Evolutionary conservation across 2,113 vertebrate genomes (phyloP).

Genomic region (Salvator merianae): DNA sequence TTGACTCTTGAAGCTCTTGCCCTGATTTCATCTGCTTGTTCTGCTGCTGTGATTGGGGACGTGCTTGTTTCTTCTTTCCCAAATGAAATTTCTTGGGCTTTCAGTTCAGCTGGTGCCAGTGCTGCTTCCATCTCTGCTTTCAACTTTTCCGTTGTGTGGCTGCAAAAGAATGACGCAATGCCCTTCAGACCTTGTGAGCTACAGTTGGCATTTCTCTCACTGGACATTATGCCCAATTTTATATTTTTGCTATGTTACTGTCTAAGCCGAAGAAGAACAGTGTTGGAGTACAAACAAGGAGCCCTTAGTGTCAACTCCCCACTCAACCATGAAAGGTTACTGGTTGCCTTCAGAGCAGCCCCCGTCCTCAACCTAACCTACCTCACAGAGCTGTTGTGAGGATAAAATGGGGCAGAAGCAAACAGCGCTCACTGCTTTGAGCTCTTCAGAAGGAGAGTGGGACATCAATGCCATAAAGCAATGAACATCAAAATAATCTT

Average conservation of each 20-base stretch:
- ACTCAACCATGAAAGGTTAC: too few relatives aligned
- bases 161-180: not conserved
- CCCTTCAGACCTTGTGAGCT: not conserved
- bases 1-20: not conserved
- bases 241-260: too few relatives aligned
- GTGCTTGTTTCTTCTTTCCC: not conserved
- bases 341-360: too few relatives aligned
- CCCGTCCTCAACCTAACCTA: too few relatives aligned
- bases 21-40: not conserved
- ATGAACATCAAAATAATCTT: not conserved
- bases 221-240: not conserved
- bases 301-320: too few relatives aligned
- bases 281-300: too few relatives aligned
- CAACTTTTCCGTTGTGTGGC: not conserved
- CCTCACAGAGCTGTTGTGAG: too few relatives aligned
- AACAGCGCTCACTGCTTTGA: too few relatives aligned
- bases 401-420: too few relatives aligned
- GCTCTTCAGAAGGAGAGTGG: too few relatives aligned
- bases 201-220: not conserved
- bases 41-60: not conserved
- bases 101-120: not conserved
- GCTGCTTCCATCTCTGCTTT: not conserved
- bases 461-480: too few relatives aligned
- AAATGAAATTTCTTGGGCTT: not conserved
- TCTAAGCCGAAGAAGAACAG: too few relatives aligned